Evolutionary conservation across 2,113 vertebrate genomes (phyloP).

Genomic region (Marmota flaviventris): DNA sequence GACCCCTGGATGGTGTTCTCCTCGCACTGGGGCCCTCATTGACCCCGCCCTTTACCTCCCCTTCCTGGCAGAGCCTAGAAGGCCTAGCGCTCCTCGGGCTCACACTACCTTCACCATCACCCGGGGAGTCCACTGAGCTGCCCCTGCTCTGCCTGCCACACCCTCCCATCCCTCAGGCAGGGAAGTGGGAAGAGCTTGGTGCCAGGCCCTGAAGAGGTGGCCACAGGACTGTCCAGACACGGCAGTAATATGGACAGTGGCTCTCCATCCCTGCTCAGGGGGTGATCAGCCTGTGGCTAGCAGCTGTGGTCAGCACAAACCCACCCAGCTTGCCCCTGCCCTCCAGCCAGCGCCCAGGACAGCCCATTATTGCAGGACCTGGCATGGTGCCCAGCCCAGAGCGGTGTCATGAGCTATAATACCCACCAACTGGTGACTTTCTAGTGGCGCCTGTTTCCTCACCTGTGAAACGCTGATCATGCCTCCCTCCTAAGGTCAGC

Average conservation of each 20-base stretch:
- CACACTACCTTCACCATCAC: too few species aligned
- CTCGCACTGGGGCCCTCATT: background rate
- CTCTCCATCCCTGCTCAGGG: background rate
- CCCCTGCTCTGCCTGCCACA: background rate
- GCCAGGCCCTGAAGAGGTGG: background rate
- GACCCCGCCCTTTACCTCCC: fast-evolving
- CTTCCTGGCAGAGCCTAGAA: background rate
- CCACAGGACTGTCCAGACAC: background rate
- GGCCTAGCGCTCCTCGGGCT: background rate
- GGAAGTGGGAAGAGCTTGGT: background rate
- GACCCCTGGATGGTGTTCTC: background rate
- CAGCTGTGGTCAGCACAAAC: fast-evolving
- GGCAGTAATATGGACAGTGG: too few species aligned
- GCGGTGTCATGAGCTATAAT: background rate
- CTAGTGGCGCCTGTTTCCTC: slow-evolving; percentile 14
- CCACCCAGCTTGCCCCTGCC: background rate
- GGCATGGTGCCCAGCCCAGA: background rate
- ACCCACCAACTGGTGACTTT: background rate
- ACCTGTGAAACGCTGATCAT: background rate
- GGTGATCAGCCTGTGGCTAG: background rate
- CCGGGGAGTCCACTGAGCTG: background rate
- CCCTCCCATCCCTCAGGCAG: background rate
- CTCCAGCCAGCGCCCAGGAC: background rate
- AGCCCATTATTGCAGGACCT: background rate
- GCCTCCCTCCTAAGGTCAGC: background rate